Evolutionary conservation across 2,797 vertebrate genomes (phyloP).

Genomic region (Arctocebus calabarensis): DNA sequence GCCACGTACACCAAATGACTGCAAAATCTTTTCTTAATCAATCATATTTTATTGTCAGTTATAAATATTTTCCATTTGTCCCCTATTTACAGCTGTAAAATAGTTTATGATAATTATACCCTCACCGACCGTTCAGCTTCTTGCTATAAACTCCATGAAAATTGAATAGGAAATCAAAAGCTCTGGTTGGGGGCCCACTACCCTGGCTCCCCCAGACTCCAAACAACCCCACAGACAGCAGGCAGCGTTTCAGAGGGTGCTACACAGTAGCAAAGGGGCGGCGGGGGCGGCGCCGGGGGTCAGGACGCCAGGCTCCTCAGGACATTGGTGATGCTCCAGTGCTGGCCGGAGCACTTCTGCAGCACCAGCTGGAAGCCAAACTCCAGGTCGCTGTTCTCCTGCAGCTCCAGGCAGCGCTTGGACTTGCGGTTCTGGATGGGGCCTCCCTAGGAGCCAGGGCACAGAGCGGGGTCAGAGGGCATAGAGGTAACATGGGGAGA

Average conservation of each 20-base stretch:
- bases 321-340: slow-evolving; percentile 96
- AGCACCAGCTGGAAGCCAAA: slow-evolving; percentile 96
- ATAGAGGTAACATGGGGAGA: neutral
- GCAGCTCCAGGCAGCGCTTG: slow-evolving; percentile 97
- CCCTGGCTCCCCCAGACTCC: slow-evolving; percentile 90
- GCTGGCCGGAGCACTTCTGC: slow-evolving; percentile 97
- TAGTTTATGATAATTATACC: slow-evolving; percentile 90
- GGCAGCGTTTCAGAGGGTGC: slow-evolving; percentile 88
- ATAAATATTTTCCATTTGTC: slow-evolving; percentile 94
- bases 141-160: slow-evolving; percentile 91
- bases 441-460: slow-evolving; percentile 92
- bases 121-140: slow-evolving; percentile 87
- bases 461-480: slow-evolving; percentile 65
- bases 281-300: slow-evolving; percentile 66
- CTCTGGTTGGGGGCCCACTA: slow-evolving; percentile 88
- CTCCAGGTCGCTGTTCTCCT: slow-evolving; percentile 94
- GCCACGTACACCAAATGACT: neutral
- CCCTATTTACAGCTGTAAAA: slow-evolving; percentile 97
- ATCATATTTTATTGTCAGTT: slow-evolving; percentile 92
- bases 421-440: slow-evolving; percentile 99
- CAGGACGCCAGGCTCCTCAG: slow-evolving; percentile 92
- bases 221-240: slow-evolving; percentile 88
- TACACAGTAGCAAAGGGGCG: slow-evolving; percentile 94
- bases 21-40: slow-evolving; percentile 83
- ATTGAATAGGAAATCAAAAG: slow-evolving; percentile 87